Conservation (phyloP, 35 echinoderm and acorn worm genomes). For the Ophioderma brevispina region DNA sequence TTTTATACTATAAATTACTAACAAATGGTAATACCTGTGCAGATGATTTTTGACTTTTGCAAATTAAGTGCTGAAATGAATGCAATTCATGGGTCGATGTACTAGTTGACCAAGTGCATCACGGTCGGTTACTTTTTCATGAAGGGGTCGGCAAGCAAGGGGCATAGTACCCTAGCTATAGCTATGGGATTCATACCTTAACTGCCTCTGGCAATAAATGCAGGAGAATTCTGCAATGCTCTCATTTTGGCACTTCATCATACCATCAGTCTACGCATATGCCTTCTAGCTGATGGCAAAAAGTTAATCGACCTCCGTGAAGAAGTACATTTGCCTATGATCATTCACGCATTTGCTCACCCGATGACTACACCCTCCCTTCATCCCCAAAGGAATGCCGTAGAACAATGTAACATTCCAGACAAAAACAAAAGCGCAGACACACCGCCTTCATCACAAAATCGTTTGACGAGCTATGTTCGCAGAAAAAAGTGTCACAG, state of each 20-base stretch:
- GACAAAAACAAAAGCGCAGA: not conserved
- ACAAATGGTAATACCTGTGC: no score
- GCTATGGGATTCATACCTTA: not conserved
- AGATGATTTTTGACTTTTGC: not conserved
- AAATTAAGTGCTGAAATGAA: no score
- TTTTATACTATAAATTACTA: not conserved
- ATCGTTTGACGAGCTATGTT: not conserved
- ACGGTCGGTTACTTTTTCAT: not conserved
- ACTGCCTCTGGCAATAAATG: not conserved
- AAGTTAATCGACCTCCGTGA: not conserved
- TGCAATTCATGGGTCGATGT: not conserved
- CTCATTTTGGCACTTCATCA: not conserved
- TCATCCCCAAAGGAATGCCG: not conserved
- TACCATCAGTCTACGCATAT: not conserved
- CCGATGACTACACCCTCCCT: not conserved
- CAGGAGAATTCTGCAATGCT: not conserved
- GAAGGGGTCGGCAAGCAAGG: not conserved
- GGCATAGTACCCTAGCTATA: not conserved
- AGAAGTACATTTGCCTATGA: constrained; percentile 7
- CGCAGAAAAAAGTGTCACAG: not conserved
- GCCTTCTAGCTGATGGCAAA: not conserved
- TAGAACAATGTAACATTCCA: not conserved
- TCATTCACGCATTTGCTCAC: not conserved
- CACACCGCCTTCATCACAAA: not conserved
- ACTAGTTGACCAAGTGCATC: not conserved